Evolutionary conservation across 2,888 invertebrate species (phyloP), one percentile per base, ranked within the genome.

Genomic region (Anthophora plumipes): DNA sequence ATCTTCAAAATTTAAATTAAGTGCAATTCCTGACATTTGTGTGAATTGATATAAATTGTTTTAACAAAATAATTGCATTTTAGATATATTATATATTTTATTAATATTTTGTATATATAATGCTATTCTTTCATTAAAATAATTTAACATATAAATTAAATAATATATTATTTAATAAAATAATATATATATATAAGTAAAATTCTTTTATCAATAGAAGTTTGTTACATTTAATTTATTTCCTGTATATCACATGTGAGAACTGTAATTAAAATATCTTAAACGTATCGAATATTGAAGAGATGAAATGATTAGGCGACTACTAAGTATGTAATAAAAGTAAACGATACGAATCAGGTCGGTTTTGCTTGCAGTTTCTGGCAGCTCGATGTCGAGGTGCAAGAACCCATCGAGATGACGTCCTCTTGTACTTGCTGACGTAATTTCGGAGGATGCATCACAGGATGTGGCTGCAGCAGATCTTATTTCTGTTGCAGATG

Each of bases 341-440:
- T 59, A 43, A 59, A 74, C 41, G 52, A 25, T 37, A 39, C 22
- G 37, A 57, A 68, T 67, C 46, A 37, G 31, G 31, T 50, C 67
- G 67, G 39, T 63, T 68, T 43, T 63, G 22, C 31, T 66, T 79
- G 22, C 72, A 79, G 79, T 66, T 67, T 67, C 60, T 63, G 80
- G 83, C 82, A 79, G 81, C 82, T 82, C 74, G 84, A 90, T 90
- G 89, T 77, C 87, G 86, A 88, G 88, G 77, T 85, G 86, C 88
- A 77, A 85, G 75, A 82, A 82, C 77, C 85, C 79, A 83, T 66
- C 83, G 84, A 90, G 89, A 90, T 89, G 91, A 91, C 90, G 89
- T 89, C 88, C 88, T 90, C 87, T 88, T 85, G 85, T 86, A 86
- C 85, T 83, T 86, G 88, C 88, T 91, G 91, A 92, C 89, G 88